Percentiles rank a stretch among this genome's conserved stretches.
Conservation (phyloP, 2,797 vertebrate species). For the Peromyscus attwateri region DNA sequence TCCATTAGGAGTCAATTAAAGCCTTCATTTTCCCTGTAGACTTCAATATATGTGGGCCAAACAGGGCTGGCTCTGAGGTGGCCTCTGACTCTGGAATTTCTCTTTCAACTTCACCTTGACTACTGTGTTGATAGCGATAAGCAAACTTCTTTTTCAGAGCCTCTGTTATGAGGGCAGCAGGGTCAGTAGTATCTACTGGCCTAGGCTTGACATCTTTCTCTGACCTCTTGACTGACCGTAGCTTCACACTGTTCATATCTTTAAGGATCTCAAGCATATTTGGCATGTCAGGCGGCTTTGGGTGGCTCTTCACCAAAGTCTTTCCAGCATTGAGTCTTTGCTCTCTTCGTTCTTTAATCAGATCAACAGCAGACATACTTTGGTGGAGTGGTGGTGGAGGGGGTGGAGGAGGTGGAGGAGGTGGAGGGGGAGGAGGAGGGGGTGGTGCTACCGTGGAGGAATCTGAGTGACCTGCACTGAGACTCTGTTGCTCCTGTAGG, state of each 20-base stretch:
- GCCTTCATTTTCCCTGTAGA: conserved; percentile 95
- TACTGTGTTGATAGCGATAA: conserved; percentile 91
- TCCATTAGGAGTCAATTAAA: conserved; percentile 87
- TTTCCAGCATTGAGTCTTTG: conserved; percentile 86
- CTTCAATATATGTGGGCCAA: conserved; percentile 98
- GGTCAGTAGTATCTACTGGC: conserved; percentile 89
- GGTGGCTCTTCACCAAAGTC: conserved; percentile 83
- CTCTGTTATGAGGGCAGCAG: conserved; percentile 95
- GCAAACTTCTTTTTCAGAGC: conserved; percentile 98
- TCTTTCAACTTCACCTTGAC: conserved; percentile 88
- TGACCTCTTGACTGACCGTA: conserved; percentile 94
- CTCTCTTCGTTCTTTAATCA: conserved; percentile 94
- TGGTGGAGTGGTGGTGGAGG: conserved; percentile 83
- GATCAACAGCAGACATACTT: conserved; percentile 92
- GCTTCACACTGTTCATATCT: conserved; percentile 95
- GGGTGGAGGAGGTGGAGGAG: too few species aligned
- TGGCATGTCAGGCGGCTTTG: conserved; percentile 92
- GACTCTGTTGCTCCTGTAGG: conserved; percentile 92
- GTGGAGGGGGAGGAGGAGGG: too few species aligned
- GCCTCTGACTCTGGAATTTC: conserved; percentile 86
- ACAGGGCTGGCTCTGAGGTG: conserved; percentile 86
- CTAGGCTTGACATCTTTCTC: conserved; percentile 89
- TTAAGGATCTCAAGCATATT: conserved; percentile 98
- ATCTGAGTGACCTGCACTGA: conserved; percentile 83
- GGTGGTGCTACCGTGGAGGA: conserved; percentile 82